Conservation (phyloP, 2,113 vertebrate species). For the Neopipo cinnamomea region DNA sequence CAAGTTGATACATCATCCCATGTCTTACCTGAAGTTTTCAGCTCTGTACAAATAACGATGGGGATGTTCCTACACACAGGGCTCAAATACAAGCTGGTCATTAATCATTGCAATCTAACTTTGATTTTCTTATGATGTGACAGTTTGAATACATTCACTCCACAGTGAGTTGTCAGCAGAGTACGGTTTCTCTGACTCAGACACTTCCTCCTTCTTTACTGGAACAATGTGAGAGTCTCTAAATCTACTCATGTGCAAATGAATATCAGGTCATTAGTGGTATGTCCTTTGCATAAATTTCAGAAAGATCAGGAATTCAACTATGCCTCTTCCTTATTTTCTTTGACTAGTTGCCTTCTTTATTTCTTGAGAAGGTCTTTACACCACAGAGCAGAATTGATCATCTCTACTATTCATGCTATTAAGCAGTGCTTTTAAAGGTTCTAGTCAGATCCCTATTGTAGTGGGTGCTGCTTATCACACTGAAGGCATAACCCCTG, state of each 20-base stretch:
- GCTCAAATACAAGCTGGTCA: not conserved
- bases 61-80: not conserved
- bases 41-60: not conserved
- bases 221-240: not conserved
- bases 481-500: not conserved
- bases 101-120: not conserved
- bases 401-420: not conserved
- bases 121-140: not conserved
- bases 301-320: not conserved
- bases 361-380: not conserved
- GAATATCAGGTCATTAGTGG: not conserved
- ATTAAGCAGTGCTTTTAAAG: not conserved
- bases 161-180: not conserved
- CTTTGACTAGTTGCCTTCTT: not conserved
- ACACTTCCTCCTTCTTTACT: not conserved
- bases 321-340: not conserved
- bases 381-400: not conserved
- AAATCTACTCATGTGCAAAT: rapidly evolving
- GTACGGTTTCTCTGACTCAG: not conserved
- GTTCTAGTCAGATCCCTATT: not conserved
- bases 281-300: not conserved
- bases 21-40: not conserved
- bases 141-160: not conserved
- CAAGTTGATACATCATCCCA: not conserved
- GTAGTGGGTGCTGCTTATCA: not conserved